Percentiles rank a stretch among this genome's conserved stretches.
phyloP scores from a whole-genome alignment of 2,797 vertebrate genomes.

The Coregonus suidteri region DNA sequence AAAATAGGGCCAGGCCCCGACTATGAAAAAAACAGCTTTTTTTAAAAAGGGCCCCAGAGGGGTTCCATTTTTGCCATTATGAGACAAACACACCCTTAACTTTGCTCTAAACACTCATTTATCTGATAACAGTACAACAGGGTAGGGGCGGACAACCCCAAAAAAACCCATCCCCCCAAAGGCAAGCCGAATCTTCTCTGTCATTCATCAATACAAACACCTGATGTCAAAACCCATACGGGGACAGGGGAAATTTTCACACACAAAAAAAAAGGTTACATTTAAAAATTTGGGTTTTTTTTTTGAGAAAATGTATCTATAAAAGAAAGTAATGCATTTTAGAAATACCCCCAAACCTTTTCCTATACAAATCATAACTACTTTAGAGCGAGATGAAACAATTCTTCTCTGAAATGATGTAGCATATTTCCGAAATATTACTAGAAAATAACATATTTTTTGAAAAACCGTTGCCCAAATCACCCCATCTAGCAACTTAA shows the following conservation, averaged over 20 bases:
- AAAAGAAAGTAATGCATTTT: constrained; percentile 51
- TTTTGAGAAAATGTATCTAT: constrained; percentile 48
- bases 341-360: constrained; percentile 43
- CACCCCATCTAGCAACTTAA: constrained; percentile 64
- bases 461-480: constrained; percentile 23
- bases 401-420: constrained; percentile 47
- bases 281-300: constrained; percentile 51
- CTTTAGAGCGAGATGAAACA: constrained; percentile 46
- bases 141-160: background rate
- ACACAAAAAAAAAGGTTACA: constrained; percentile 38
- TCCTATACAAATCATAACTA: constrained; percentile 54
- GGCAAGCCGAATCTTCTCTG: constrained; percentile 6
- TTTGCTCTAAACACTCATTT: constrained; percentile 14
- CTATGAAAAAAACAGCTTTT: constrained; percentile 73
- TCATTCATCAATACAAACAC: constrained; percentile 12
- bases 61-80: constrained; percentile 28
- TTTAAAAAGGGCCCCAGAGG: constrained; percentile 67
- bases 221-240: constrained; percentile 22
- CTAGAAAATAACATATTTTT: background rate
- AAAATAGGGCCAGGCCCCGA: constrained; percentile 38
- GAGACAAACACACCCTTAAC: constrained; percentile 17
- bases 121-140: constrained; percentile 27
- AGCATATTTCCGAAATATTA: constrained; percentile 34
- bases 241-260: constrained; percentile 53
- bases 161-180: no score